Conservation (phyloP, 2,113 vertebrate species). For the Bothrops jararaca region DNA sequence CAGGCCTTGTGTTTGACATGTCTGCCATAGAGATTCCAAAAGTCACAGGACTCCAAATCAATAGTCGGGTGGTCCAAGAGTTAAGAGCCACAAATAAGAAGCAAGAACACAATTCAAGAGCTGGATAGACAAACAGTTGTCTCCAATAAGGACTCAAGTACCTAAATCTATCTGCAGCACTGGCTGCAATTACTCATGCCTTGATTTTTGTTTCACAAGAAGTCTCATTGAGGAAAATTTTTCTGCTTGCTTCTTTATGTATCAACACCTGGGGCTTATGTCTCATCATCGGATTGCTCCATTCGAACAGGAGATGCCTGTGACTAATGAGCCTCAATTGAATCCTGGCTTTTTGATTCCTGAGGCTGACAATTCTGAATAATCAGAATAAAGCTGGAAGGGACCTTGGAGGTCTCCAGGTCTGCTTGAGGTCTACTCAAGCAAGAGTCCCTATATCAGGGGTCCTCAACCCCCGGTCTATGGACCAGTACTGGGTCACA, state of each 20-base stretch:
- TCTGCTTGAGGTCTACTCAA: no score
- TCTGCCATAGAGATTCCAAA: not conserved
- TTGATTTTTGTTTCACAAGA: not conserved
- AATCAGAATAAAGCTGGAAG: no score
- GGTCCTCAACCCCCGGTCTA: no score
- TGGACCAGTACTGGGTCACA: no score
- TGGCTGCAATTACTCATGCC: not conserved
- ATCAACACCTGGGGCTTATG: not conserved
- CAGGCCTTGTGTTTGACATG: no score
- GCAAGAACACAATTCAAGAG: not conserved
- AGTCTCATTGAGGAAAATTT: not conserved
- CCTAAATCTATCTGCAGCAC: not conserved
- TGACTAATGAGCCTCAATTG: not conserved
- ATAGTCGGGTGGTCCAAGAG: not conserved
- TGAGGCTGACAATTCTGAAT: not conserved
- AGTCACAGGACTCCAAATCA: not conserved
- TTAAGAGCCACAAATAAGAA: not conserved
- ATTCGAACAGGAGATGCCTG: not conserved
- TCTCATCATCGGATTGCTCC: not conserved
- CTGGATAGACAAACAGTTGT: not conserved
- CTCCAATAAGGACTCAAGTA: not conserved
- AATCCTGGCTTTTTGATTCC: not conserved
- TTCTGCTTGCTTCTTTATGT: not conserved
- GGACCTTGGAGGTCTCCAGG: no score
- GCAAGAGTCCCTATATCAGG: no score